Evolutionary conservation across 2,888 invertebrate species (phyloP).

Genomic region (Suillia variegata): DNA sequence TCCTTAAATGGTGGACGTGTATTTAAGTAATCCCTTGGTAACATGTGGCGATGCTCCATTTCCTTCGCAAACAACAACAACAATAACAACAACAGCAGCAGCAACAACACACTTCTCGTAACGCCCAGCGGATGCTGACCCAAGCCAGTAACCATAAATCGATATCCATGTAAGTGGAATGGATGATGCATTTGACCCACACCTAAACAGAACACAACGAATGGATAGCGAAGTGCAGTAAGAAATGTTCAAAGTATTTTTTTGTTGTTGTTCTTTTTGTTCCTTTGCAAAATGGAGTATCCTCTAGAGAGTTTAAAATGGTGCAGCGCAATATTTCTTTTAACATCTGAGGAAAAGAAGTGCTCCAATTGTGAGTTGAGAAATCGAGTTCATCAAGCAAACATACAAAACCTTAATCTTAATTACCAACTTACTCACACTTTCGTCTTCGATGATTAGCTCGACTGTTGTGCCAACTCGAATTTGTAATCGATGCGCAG

Average conservation of each 20-base stretch:
- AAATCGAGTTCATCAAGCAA: too few relatives aligned
- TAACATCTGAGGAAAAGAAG: too few relatives aligned
- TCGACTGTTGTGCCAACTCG: slow-evolving; percentile 43
- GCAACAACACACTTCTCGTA: slow-evolving; percentile 36
- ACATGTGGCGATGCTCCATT: slow-evolving; percentile 28
- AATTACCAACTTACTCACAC: slow-evolving; percentile 44
- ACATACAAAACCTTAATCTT: neutral
- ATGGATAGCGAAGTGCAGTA: slow-evolving; percentile 27
- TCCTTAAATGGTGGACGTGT: slow-evolving; percentile 48
- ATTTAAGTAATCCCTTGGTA: slow-evolving; percentile 33
- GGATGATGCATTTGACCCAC: slow-evolving; percentile 54
- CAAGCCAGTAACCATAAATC: slow-evolving; percentile 52
- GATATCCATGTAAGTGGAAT: slow-evolving; percentile 56
- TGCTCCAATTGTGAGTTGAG: slow-evolving; percentile 49
- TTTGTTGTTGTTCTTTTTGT: too few relatives aligned
- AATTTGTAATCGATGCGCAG: slow-evolving; percentile 49
- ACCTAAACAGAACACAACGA: slow-evolving; percentile 39
- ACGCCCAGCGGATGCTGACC: slow-evolving; percentile 35
- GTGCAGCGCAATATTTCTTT: too few relatives aligned
- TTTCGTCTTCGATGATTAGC: slow-evolving; percentile 53
- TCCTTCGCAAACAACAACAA: slow-evolving; percentile 43
- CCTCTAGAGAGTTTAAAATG: neutral
- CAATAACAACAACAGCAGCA: too few relatives aligned
- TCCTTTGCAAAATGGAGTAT: too few relatives aligned
- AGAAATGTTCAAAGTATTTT: neutral